A percentile compares a stretch with the other conserved stretches of the same genome.
Evolutionary conservation across 1,140 invertebrate genomes (phyloP).

Genomic region (Neodiprion virginianus): DNA sequence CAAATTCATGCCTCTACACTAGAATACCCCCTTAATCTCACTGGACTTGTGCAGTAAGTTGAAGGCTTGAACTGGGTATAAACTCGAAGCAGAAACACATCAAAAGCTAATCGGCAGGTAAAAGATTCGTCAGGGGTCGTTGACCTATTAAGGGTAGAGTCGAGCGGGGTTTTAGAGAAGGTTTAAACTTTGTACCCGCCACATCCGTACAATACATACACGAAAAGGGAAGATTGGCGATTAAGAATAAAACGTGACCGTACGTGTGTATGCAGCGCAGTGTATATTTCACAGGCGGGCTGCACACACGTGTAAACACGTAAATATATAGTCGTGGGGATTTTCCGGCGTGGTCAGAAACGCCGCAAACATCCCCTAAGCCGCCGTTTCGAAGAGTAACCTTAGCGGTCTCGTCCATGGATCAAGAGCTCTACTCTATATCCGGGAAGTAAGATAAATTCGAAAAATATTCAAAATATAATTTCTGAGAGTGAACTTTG

Average conservation of each 20-base stretch:
- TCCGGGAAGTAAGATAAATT: conserved; percentile 5
- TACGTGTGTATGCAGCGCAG: no score
- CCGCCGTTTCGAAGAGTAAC: background rate
- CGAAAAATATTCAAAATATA: background rate
- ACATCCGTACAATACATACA: no score
- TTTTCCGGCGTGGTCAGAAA: conserved; percentile 2
- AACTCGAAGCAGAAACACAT: no score
- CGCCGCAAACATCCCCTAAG: background rate
- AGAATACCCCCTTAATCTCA: no score
- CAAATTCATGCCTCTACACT: no score
- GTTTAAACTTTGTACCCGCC: background rate
- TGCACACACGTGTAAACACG: no score
- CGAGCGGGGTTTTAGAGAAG: background rate
- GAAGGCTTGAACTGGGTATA: no score
- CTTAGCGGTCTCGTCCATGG: background rate
- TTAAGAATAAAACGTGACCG: background rate
- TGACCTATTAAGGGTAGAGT: no score
- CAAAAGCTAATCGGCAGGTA: no score
- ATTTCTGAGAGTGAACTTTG: background rate
- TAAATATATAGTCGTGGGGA: background rate
- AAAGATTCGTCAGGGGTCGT: no score
- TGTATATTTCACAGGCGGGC: no score
- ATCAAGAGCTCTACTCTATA: background rate
- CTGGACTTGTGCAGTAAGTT: no score
- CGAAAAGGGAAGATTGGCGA: background rate